Evolutionary conservation across 2,113 vertebrate genomes (phyloP).

Genomic region (Pomatostomus ruficeps): DNA sequence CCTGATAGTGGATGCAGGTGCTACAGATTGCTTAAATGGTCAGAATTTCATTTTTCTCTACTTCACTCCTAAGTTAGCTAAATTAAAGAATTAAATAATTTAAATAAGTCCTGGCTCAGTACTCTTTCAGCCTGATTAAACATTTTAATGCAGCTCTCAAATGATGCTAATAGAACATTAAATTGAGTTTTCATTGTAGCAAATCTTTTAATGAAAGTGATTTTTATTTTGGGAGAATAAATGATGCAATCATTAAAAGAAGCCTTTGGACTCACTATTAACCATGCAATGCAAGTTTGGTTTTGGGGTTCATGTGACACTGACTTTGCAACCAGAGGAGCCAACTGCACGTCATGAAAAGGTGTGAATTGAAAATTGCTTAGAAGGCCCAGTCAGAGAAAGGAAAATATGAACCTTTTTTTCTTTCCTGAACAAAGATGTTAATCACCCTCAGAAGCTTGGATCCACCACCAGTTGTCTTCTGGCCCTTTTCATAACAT

Average conservation of each 20-base stretch:
- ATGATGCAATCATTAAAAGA: background rate
- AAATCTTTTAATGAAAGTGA: background rate
- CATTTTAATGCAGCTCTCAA: background rate
- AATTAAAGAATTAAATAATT: background rate
- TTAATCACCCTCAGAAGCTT: background rate
- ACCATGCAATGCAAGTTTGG: background rate
- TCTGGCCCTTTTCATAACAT: background rate
- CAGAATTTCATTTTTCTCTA: background rate
- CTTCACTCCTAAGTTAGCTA: background rate
- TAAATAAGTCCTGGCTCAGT: background rate
- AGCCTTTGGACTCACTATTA: background rate
- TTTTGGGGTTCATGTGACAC: background rate
- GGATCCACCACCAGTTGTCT: background rate
- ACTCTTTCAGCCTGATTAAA: background rate
- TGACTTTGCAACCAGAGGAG: background rate
- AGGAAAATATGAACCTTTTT: background rate
- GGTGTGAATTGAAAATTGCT: background rate
- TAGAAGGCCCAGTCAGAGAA: background rate
- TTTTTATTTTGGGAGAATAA: background rate
- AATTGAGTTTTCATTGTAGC: background rate
- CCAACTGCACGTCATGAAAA: background rate
- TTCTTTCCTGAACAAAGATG: background rate
- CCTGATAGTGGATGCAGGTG: background rate
- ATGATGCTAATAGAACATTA: background rate
- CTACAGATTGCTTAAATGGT: background rate